A percentile compares a stretch with the other conserved stretches of the same genome.
phyloP scores from a whole-genome alignment of 2,797 vertebrate species.

The Hyperoplus immaculatus region DNA sequence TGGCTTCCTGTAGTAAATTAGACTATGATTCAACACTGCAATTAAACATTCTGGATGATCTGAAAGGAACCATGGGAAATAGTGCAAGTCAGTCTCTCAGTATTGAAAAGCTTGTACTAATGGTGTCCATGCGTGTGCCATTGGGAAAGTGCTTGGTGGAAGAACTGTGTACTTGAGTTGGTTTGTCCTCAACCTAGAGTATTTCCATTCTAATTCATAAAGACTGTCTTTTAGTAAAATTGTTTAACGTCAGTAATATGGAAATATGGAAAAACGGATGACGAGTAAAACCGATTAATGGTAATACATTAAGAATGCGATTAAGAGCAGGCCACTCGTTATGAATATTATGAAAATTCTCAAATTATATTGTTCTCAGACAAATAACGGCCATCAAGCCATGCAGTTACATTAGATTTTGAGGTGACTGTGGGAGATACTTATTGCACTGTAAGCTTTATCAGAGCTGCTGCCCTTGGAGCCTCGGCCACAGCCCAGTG shows the following conservation, averaged over 20 bases:
- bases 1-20: conserved; percentile 15
- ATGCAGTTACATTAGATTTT: background rate
- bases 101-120: background rate
- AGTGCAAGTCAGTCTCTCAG: background rate
- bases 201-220: background rate
- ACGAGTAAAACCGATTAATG: background rate
- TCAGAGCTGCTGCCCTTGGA: background rate
- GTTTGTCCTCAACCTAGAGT: background rate
- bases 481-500: background rate
- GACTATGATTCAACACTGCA: background rate
- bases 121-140: background rate
- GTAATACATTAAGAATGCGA: conserved; percentile 38
- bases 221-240: conserved; percentile 13
- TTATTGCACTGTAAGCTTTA: background rate
- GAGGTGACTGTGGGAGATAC: background rate
- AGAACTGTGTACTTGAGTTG: background rate
- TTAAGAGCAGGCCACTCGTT: background rate
- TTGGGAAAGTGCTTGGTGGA: background rate
- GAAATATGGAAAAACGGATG: conserved; percentile 26
- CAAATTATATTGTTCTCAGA: conserved; percentile 4
- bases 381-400: background rate
- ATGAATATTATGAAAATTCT: conserved; percentile 26
- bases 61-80: conserved; percentile 1
- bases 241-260: conserved; percentile 11
- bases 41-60: background rate